Evolutionary conservation across 2,113 vertebrate species (phyloP), one percentile per base, ranked within the genome.

Genomic region (Archocentrus centrarchus): DNA sequence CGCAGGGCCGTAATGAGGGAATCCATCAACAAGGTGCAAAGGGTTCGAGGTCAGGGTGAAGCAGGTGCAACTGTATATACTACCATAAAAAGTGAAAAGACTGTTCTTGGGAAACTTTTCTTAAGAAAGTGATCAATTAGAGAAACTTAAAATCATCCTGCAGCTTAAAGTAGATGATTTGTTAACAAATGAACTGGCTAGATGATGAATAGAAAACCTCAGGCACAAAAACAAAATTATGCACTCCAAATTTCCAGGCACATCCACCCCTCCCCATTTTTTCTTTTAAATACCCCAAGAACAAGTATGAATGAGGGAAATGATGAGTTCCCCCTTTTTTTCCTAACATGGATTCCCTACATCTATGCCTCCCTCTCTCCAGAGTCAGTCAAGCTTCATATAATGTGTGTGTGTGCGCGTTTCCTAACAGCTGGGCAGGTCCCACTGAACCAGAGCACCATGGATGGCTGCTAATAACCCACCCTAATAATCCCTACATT

Each of bases 401-500:
- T 84, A 86, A 80, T 86, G 70, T 82, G 63, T 75, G 80, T 82
- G 77, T 82, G 80, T 68, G 77, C 75, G 86, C 85, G 81, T 87
- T 88, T 85, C 77, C 89, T 70, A 88, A 90, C 90, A 94, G 89
- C 87, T 94, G 93, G 83, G 73, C 89, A 76, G 61, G 77, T 85
- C 85, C 85, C 88, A 82, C 75, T 94, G 93, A 94, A 95, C 93
- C 93, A 86, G 44, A 89, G 70, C 84, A 85, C 64, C 87, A 93
- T 84, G 93, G 93, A 93, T 92, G 94, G 90, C 89, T 94, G 93
- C 91, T 94, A 93, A 95, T 93, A 95, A 91, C 90, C 92, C 90
- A 93, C 86, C 92, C 92, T 94, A 94, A 93, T 94, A 93, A 93
- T 93, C 88, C 86, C 57, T 75, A 85, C 83, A 86, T 91, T 92